phyloP scores from a whole-genome alignment of 2,113 vertebrate species.

The Solenodon paradoxus region DNA sequence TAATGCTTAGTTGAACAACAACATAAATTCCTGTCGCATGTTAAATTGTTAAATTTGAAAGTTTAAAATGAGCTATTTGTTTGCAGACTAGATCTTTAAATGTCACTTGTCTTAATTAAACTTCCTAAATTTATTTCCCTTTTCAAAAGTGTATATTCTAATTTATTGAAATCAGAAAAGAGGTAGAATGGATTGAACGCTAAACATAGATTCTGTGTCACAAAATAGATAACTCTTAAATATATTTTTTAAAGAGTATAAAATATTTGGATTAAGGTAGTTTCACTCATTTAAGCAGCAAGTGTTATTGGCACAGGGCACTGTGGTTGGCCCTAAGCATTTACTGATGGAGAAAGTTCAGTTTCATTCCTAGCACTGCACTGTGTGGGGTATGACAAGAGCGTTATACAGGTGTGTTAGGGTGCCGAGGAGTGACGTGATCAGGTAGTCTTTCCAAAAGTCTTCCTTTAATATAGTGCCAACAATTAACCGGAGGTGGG shows the following conservation, averaged over 20 bases:
- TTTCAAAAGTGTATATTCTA: not conserved
- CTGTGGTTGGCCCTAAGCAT: no score
- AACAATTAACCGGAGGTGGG: not conserved
- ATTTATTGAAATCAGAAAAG: not conserved
- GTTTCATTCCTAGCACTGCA: not conserved
- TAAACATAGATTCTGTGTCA: not conserved
- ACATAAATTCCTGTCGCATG: not conserved
- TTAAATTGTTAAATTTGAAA: not conserved
- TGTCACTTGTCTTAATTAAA: slow-evolving; percentile 13
- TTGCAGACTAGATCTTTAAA: not conserved
- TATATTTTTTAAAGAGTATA: not conserved
- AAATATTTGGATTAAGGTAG: not conserved
- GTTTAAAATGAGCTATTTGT: not conserved
- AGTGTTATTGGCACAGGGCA: no score
- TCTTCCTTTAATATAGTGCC: not conserved
- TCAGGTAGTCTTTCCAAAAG: not conserved
- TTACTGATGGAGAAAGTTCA: not conserved
- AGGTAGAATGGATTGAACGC: not conserved
- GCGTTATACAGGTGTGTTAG: not conserved
- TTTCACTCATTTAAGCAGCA: not conserved
- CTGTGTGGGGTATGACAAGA: not conserved
- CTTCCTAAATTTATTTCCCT: not conserved
- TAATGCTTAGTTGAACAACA: not conserved
- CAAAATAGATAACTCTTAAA: not conserved
- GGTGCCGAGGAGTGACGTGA: not conserved